Base-by-base conservation (phyloP, 2,113 vertebrate species). In the Aleadryas rufinucha region DNA sequence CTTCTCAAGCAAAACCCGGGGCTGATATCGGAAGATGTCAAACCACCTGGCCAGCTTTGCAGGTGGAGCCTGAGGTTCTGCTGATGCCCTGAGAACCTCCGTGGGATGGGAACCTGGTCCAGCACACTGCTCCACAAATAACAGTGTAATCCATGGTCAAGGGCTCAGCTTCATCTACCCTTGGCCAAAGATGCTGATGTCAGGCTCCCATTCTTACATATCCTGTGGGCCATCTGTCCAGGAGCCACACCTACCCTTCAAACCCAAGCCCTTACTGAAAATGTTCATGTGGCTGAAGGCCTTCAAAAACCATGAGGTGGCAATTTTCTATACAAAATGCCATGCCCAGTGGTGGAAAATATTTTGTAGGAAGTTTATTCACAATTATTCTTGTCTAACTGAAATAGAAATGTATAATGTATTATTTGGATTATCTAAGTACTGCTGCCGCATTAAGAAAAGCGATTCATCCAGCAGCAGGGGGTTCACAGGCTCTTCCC, bases 401-500 rank as follows among this genome's bases (percentile, higher is more conserved):
- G 54, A 60, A 76, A 82, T 60, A 64, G 3, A 92, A 91, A 59
- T 16, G 20, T 20, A 27, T 6, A 22, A 26, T 64, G 31, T 15
- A 42, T 31, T 75, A 16, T 80, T 83, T 93, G 78, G 45, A 47
- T 85, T 81, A 69, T n/a, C 42, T 59, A 72, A 72, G 61, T 63
- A 44, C 39, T 84, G 64, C 76, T 95, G 54, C 83, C 90, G 56
- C 44, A 22, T 84, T 76, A 83, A 71, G 68, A 72, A 76, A 90
- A 92, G 77, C 24, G 50, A 77, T 68, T 80, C 37, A 2, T 44
- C 74, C 52, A 85, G 52, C 54, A 90, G 30, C 79, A 87, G 59
- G 53, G 91, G 70, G 28, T 91, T 97, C 92, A 87, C 57, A 94
- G 81, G 39, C 49, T 92, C 50, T 95, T 54, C 57, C 50, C 61